Evolutionary conservation across 2,797 vertebrate genomes (phyloP).

Genomic region (Pempheris klunzingeri): DNA sequence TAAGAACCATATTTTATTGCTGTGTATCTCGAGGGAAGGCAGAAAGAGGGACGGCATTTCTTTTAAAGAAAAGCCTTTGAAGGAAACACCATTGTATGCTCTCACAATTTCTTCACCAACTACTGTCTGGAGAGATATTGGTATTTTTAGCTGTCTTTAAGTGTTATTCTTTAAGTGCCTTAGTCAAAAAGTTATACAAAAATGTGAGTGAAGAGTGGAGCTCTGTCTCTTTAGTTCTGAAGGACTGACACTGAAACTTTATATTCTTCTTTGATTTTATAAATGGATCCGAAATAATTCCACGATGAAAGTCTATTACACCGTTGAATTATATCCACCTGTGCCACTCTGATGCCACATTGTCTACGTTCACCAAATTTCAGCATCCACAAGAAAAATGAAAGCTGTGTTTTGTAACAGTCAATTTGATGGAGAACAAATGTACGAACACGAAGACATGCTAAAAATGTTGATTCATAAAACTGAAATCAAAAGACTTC

Average conservation of each 20-base stretch:
- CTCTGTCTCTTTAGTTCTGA: not conserved
- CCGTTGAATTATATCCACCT: not conserved
- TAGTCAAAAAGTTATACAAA: not conserved
- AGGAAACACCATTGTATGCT: constrained; percentile 28
- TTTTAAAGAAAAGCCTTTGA: constrained; percentile 25
- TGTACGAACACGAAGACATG: too few relatives aligned
- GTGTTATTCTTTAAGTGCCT: not conserved
- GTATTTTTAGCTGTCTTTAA: not conserved
- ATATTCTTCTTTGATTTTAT: constrained; percentile 17
- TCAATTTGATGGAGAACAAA: constrained; percentile 9
- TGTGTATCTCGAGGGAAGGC: constrained; percentile 12
- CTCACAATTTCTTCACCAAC: constrained; percentile 4
- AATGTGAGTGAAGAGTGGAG: not conserved
- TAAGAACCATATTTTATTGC: constrained; percentile 30
- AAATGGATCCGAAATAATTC: constrained; percentile 10
- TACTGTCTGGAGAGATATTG: not conserved
- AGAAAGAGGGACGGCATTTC: constrained; percentile 19
- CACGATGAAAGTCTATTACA: constrained; percentile 3
- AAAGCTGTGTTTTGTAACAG: not conserved
- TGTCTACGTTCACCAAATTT: not conserved
- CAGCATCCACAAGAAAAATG: not conserved
- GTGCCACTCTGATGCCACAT: not conserved
- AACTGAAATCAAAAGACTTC: not conserved
- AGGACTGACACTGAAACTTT: not conserved
- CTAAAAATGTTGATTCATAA: not conserved